Evolutionary conservation across 2,797 vertebrate species (phyloP), one percentile per base, ranked within the genome.

Genomic region (Pseudochirops corinnae): DNA sequence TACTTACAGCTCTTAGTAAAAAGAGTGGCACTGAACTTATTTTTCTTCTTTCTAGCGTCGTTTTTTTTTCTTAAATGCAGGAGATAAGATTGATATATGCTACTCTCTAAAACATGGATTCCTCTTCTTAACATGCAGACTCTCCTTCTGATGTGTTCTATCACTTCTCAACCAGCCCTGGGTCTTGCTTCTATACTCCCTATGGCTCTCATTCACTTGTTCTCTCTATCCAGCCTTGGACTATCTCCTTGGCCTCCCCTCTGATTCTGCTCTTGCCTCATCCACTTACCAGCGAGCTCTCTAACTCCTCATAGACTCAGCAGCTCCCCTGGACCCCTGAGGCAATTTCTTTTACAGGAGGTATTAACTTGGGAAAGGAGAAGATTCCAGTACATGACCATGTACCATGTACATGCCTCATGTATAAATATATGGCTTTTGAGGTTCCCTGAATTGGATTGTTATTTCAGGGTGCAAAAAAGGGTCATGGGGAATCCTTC

Each of bases 121-220:
- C 82, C 90, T 87, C 9, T 92, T 18, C 57, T n/a, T 56, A 29
- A 2, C 0, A 5, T 1, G 0, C 0, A 12, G 5, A 0, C 4
- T 46, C 50, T 9, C 21, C 3, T 7, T 16, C 33, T 52, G 31
- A 28, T 10, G 11, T 55, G 14, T 62, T 55, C 90, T 58, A 55
- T 1, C 29, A 50, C 3, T 29, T 46, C 55, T 0, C 0, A 13
- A 62, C 0, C 1, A 3, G 1, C 50, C 50, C 46, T 2, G n/a
- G 33, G 11, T 82, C 92, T 50, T 53, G 26, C 33, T 93, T 28
- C 58, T 52, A 67, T 58, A 31, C 58, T 53, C 52, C 92, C 56
- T 28, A 39, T 87, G 74, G 29, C 46, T 82, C 91, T 53, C 2
- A 21, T 33, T 56, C 55, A 90, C 55, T 56, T 53, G 0, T 12